Evolutionary conservation across 2,888 invertebrate species (phyloP).

Genomic region (Acanthosepion esculentum): DNA sequence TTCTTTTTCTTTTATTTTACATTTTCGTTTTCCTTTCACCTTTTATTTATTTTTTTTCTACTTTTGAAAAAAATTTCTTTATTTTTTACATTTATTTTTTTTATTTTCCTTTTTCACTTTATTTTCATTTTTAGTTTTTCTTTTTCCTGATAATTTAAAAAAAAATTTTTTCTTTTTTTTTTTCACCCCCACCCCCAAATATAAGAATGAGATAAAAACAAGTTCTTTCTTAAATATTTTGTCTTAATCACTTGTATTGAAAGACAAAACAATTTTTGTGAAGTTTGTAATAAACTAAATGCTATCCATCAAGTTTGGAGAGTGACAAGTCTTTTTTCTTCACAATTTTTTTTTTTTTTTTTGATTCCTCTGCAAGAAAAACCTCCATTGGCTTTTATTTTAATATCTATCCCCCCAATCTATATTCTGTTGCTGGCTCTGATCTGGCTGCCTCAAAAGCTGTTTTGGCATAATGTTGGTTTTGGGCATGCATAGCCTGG

Average conservation of each 20-base stretch:
- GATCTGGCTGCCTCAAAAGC: constrained; percentile 34
- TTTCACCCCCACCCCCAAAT: background rate
- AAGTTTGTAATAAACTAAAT: background rate
- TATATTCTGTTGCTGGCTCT: constrained; percentile 43
- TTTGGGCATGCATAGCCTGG: constrained; percentile 39
- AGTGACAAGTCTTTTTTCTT: background rate
- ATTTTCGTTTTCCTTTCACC: too few species aligned
- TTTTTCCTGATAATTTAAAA: too few species aligned
- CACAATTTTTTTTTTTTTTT: background rate
- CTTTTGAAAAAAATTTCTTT: too few species aligned
- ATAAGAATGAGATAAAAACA: background rate
- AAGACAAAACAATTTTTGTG: background rate
- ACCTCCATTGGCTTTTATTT: constrained; percentile 44
- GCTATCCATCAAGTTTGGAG: constrained; percentile 39
- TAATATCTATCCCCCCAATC: background rate
- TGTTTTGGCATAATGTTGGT: constrained; percentile 42
- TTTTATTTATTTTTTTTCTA: too few species aligned
- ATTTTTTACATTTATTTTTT: too few species aligned
- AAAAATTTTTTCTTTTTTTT: too few species aligned
- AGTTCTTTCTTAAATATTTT: background rate
- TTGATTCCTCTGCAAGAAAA: constrained; percentile 35
- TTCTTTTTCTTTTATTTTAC: too few species aligned
- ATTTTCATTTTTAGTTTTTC: too few species aligned
- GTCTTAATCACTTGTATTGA: background rate
- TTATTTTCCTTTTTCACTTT: too few species aligned